Evolutionary conservation across 2,797 vertebrate species (phyloP).

Genomic region (Etheostoma nigrum): DNA sequence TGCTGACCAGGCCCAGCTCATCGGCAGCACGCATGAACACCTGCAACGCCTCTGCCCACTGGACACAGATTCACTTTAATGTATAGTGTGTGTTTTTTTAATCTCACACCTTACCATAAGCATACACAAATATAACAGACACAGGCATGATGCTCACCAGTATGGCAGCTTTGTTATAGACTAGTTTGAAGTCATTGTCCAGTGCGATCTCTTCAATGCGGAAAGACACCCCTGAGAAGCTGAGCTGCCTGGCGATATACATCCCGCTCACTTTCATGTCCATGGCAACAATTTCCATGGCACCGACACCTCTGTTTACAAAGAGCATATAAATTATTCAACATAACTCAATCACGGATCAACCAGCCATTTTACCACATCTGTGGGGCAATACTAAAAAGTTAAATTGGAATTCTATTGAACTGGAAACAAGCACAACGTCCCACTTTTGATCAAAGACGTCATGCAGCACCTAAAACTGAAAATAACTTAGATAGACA

Average conservation of each 20-base stretch:
- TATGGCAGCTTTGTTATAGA: constrained; percentile 95
- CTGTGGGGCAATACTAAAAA: no score
- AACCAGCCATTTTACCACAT: constrained; percentile 1
- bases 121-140: neutral
- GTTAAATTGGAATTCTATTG: no score
- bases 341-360: constrained; percentile 20
- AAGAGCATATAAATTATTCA: constrained; percentile 47
- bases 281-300: constrained; percentile 99
- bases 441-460: no score
- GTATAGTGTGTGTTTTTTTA: neutral
- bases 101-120: neutral
- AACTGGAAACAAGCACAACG: no score
- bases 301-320: constrained; percentile 92
- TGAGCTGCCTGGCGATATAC: constrained; percentile 99
- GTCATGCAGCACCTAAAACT: no score
- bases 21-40: constrained; percentile 94
- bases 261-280: constrained; percentile 99
- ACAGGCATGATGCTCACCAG: constrained; percentile 86
- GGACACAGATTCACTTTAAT: constrained; percentile 48
- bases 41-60: constrained; percentile 95
- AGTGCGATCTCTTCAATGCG: constrained; percentile 95
- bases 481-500: no score
- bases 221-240: constrained; percentile 98
- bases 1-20: constrained; percentile 92
- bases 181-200: constrained; percentile 90